phyloP scores from a whole-genome alignment of 2,797 vertebrate genomes.

The Lemur catta region DNA sequence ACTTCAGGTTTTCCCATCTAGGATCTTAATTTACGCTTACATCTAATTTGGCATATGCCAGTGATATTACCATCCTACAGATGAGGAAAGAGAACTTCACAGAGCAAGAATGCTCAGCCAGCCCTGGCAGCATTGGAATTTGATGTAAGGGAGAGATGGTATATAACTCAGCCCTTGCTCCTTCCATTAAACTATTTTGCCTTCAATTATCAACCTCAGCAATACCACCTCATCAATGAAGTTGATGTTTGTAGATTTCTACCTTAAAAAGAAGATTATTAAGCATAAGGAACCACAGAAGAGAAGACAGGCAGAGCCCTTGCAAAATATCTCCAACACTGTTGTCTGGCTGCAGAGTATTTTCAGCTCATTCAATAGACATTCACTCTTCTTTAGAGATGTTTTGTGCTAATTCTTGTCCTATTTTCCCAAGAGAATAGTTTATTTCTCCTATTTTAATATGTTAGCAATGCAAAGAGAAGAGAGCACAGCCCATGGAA shows the following conservation, averaged over 20 bases:
- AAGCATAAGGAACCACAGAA: background rate
- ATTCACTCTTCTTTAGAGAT: background rate
- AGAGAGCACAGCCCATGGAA: background rate
- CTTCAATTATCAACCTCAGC: background rate
- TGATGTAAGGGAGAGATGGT: background rate
- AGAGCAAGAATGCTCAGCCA: fast-evolving
- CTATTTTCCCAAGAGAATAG: background rate
- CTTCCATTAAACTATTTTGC: background rate
- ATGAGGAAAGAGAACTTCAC: background rate
- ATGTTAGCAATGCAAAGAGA: background rate
- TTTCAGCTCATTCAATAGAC: background rate
- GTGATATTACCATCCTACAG: background rate
- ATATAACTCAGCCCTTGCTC: background rate
- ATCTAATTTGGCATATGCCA: background rate
- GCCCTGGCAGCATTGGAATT: background rate
- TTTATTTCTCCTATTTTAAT: background rate
- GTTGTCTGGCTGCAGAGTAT: background rate
- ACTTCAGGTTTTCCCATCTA: background rate
- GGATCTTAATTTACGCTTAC: background rate
- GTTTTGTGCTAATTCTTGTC: background rate
- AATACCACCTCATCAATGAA: background rate
- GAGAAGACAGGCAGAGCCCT: background rate
- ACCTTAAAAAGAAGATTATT: background rate
- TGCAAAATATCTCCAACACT: background rate
- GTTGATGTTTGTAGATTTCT: background rate